Percentiles rank a stretch among this genome's conserved stretches.
These are phyloP conservation scores for Silvanus unidentatus DNA, from an alignment of 2,888 invertebrate genomes.

Conservation along the genomic window DNA sequence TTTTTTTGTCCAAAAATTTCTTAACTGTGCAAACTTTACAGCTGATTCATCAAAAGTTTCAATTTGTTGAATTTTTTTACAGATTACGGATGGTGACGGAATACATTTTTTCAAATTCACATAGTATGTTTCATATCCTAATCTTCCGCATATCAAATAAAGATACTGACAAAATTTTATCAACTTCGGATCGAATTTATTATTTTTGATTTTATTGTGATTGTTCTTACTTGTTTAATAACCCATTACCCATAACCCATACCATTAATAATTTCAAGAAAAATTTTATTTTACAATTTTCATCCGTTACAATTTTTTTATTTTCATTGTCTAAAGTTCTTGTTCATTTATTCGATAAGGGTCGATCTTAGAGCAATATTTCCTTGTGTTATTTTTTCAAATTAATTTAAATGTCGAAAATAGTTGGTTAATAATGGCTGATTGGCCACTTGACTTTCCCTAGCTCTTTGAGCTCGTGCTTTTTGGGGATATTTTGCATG, in stretches of 20 bases:
- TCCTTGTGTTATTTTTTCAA: too few species aligned
- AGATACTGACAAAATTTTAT: not conserved
- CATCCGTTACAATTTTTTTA: not conserved
- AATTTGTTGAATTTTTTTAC: not conserved
- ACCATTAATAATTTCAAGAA: not conserved
- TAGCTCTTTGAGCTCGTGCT: too few species aligned
- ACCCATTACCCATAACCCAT: too few species aligned
- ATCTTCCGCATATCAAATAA: not conserved
- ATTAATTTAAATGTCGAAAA: too few species aligned
- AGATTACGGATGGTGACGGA: not conserved
- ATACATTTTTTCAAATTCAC: not conserved
- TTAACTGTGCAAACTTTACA: not conserved
- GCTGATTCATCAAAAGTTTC: not conserved
- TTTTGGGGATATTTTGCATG: too few species aligned
- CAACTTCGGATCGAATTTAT: not conserved
- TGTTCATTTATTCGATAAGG: too few species aligned
- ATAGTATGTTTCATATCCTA: not conserved
- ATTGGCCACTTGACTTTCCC: too few species aligned
- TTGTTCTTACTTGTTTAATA: not conserved
- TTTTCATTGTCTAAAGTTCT: too few species aligned
- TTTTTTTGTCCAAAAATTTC: not conserved
- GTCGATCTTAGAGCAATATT: too few species aligned
- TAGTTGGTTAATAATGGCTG: too few species aligned
- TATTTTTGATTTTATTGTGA: not conserved
- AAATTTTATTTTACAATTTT: not conserved